phyloP scores from a whole-genome alignment of 2,113 vertebrate genomes.

The Pseudorectes ferrugineus region DNA sequence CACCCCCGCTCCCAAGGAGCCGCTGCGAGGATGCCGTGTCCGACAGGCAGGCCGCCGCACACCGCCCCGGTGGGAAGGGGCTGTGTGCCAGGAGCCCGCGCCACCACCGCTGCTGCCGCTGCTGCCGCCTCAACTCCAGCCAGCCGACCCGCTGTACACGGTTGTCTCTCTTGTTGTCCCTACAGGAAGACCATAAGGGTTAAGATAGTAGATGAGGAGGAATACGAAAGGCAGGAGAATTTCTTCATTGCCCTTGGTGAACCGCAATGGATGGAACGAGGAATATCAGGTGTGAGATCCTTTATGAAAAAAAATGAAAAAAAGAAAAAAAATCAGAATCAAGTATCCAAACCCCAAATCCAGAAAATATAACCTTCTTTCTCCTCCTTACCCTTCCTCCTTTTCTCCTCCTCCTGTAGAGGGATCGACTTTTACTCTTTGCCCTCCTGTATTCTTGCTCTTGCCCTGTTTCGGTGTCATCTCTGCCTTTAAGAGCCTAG shows the following conservation, averaged over 20 bases:
- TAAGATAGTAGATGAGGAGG: slow-evolving; percentile 99
- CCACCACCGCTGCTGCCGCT: not conserved
- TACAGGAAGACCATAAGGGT: slow-evolving; percentile 98
- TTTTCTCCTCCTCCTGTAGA: slow-evolving; percentile 60
- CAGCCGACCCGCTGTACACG: slow-evolving; percentile 60
- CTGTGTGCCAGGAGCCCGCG: slow-evolving; percentile 44
- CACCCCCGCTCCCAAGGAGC: slow-evolving; percentile 42
- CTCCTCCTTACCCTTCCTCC: slow-evolving; percentile 19
- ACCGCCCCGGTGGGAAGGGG: not conserved
- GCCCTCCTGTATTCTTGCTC: slow-evolving; percentile 70
- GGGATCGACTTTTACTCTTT: slow-evolving; percentile 49
- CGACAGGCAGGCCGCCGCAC: not conserved
- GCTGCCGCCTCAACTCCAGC: slow-evolving; percentile 17
- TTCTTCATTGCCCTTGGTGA: slow-evolving; percentile 99
- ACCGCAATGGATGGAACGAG: slow-evolving; percentile 90
- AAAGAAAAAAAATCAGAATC: not conserved
- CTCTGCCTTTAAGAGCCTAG: slow-evolving; percentile 69
- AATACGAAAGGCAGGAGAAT: slow-evolving; percentile 99
- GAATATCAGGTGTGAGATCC: slow-evolving; percentile 88
- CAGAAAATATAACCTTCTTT: slow-evolving; percentile 41
- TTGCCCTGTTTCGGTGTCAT: slow-evolving; percentile 74
- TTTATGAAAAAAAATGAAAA: slow-evolving; percentile 47
- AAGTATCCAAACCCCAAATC: slow-evolving; percentile 29
- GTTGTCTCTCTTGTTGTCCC: slow-evolving; percentile 81
- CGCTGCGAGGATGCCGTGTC: slow-evolving; percentile 44